Evolutionary conservation across 2,797 vertebrate species (phyloP), one percentile per base, ranked within the genome.

Genomic region (Vespertilio murinus): DNA sequence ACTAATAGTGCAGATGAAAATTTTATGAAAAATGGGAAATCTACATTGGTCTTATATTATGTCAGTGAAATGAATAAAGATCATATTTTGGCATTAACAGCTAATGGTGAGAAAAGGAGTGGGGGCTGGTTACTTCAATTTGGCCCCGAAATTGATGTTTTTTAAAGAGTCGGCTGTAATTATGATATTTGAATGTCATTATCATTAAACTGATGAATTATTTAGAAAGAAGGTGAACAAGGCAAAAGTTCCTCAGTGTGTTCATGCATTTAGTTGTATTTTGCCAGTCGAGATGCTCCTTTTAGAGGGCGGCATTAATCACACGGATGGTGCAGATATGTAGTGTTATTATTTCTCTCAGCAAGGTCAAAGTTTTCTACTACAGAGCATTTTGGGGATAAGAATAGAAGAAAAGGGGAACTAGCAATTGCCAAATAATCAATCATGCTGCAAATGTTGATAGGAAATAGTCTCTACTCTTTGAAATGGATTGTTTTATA

Each of bases 111-210:
- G 97, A 97, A 97, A 96, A 94, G 92, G 35, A 93, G 91, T 94
- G 65, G 88, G 90, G 85, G 89, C 88, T 92, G 95, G 81, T 81
- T 95, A 45, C 38, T 97, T 88, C 49, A 94, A 97, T 98, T 96
- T 91, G 95, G 96, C 80, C 88, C 94, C 35, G 45, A 84, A 98
- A 98, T 98, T 97, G 96, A 98, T 98, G 97, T 96, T 98, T 98
- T 98, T 97, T 97, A 97, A 98, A 97, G 97, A 98, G 96, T 97
- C 80, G 5, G 97, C 97, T 98, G 98, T 99, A 99, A 99, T 99
- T 99, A 99, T 98, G 97, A 98, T 98, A 99, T 99, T 99, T 99
- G 98, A 99, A 99, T 99, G 98, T 98, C 98, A 98, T 98, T 98
- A 98, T 99, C 99, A 99, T 99, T 99, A 99, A 98, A 98, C 97